Evolutionary conservation across 1,140 invertebrate species (phyloP).

Genomic region (Eubasilissa regina): DNA sequence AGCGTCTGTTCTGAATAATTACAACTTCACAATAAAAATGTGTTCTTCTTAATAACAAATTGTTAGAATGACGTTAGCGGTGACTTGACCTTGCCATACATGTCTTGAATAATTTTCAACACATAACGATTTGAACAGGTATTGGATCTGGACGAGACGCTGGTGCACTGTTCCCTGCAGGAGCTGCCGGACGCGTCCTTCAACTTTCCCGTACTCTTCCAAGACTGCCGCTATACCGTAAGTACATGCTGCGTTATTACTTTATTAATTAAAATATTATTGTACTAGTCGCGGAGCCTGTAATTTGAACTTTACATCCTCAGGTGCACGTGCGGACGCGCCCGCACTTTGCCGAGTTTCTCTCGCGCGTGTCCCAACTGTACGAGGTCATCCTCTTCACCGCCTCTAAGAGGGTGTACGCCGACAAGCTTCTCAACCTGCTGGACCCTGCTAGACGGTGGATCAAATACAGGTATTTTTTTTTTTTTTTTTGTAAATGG

Average conservation of each 20-base stretch:
- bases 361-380: conserved; percentile 89
- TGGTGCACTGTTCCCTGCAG: conserved; percentile 96
- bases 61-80: too few species aligned
- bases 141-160: conserved; percentile 87
- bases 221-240: conserved; percentile 86
- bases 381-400: conserved; percentile 98
- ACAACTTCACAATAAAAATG: too few species aligned
- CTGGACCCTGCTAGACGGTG: conserved; percentile 91
- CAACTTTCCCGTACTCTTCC: conserved; percentile 95
- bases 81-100: too few species aligned
- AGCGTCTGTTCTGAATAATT: too few species aligned
- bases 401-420: conserved; percentile 96
- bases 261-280: too few species aligned
- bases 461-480: conserved; percentile 86
- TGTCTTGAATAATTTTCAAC: too few species aligned
- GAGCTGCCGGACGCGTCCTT: conserved; percentile 94
- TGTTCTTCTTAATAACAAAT: too few species aligned
- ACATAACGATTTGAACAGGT: conserved; percentile 68
- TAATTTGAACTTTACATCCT: conserved; percentile 41
- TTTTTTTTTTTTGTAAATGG: too few species aligned
- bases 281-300: too few species aligned
- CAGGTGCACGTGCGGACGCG: conserved; percentile 92
- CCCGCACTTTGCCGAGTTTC: conserved; percentile 93
- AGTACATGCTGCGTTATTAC: too few species aligned
- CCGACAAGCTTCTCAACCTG: conserved; percentile 94